Conservation (phyloP, 2,113 vertebrate species). For the Motacilla alba region DNA sequence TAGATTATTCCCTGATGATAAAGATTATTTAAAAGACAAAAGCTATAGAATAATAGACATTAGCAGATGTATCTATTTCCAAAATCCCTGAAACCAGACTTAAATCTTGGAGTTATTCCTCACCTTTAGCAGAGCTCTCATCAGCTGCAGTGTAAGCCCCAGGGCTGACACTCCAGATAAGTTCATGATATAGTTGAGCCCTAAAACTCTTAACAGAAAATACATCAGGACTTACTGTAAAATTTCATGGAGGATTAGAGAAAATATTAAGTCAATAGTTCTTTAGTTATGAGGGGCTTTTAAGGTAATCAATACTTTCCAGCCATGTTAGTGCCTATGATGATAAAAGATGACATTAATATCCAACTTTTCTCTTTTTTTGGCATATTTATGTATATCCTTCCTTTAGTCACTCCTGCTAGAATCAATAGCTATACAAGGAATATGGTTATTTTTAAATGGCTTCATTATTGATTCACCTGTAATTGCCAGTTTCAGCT, state of each 20-base stretch:
- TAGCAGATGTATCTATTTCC: background rate
- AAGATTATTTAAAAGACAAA: background rate
- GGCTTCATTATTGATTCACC: background rate
- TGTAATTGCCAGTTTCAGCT: background rate
- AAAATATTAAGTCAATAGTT: slow-evolving; percentile 53
- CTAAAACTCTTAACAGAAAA: slow-evolving; percentile 45
- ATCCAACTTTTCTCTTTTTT: background rate
- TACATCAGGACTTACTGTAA: slow-evolving; percentile 50
- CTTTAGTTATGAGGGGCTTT: slow-evolving; percentile 46
- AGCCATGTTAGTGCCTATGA: slow-evolving; percentile 7
- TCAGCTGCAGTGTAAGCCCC: background rate
- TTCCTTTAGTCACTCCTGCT: background rate
- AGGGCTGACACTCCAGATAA: background rate
- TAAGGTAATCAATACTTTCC: slow-evolving; percentile 59
- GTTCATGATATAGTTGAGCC: slow-evolving; percentile 13
- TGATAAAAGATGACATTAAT: background rate
- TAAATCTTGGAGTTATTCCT: background rate
- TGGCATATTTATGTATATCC: background rate
- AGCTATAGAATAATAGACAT: background rate
- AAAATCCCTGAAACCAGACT: background rate
- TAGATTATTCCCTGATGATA: background rate
- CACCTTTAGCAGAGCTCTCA: background rate
- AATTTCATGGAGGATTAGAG: slow-evolving; percentile 40
- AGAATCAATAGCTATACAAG: background rate
- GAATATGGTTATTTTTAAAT: background rate